phyloP scores from a whole-genome alignment of 2,797 vertebrate genomes.

The Picus viridis region DNA sequence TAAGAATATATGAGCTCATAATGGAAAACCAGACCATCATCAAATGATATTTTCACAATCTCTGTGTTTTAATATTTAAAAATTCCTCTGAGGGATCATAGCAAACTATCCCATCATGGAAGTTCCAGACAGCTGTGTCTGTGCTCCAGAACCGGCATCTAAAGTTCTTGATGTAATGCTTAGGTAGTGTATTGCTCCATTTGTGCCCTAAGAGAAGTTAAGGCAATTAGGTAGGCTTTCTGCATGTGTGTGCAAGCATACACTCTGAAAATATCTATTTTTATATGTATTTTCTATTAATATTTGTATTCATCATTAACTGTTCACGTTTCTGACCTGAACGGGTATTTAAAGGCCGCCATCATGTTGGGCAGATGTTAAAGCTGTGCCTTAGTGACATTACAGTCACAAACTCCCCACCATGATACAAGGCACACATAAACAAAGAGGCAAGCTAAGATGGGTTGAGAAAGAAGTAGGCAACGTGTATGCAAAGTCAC shows the following conservation, averaged over 20 bases:
- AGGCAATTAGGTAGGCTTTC: neutral
- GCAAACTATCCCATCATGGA: conserved; percentile 3
- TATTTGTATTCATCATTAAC: neutral
- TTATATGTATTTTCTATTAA: too few relatives aligned
- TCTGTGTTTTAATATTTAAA: conserved; percentile 61
- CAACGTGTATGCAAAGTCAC: neutral
- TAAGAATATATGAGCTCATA: conserved; percentile 65
- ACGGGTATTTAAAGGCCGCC: neutral
- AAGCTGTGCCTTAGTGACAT: neutral
- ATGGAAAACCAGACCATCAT: conserved; percentile 66
- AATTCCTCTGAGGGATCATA: conserved; percentile 66
- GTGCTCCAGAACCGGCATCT: neutral
- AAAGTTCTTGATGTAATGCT: neutral
- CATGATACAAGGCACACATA: neutral
- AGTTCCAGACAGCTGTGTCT: conserved; percentile 29
- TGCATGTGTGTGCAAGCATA: neutral
- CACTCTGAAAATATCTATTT: neutral
- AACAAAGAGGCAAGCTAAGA: neutral
- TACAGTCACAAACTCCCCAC: neutral
- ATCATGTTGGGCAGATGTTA: neutral
- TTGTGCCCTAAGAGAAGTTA: neutral
- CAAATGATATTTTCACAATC: conserved; percentile 63
- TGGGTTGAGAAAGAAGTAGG: neutral
- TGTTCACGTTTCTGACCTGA: neutral
- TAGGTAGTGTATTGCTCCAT: neutral